Conservation (phyloP, 1,140 invertebrate species). For the Pogonomyrmex barbatus region DNA sequence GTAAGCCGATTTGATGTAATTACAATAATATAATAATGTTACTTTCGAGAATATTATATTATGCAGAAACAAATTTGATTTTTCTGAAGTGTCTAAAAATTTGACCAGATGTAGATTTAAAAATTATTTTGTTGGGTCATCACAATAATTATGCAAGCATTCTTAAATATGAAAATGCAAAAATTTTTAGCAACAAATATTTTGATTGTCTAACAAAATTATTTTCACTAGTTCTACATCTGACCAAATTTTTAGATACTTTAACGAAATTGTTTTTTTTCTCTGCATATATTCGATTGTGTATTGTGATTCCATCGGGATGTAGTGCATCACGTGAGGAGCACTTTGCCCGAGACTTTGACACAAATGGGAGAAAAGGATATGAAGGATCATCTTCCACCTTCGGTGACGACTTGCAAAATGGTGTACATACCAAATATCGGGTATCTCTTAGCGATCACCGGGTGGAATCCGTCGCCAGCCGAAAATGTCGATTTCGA, state of each 20-base stretch:
- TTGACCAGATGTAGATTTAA: no score
- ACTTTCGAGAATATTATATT: background rate
- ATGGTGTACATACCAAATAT: conserved; percentile 93
- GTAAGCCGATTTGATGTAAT: conserved; percentile 84
- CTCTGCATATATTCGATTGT: background rate
- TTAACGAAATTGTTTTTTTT: no score
- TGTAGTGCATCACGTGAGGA: conserved; percentile 56
- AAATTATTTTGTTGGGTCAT: no score
- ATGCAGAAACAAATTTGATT: no score
- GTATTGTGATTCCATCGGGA: background rate
- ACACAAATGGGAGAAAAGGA: conserved; percentile 90
- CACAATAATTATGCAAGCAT: no score
- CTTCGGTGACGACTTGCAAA: conserved; percentile 89
- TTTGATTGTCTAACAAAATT: no score
- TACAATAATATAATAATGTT: background rate
- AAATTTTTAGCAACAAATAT: no score
- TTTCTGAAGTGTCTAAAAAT: no score
- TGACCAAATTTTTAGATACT: no score
- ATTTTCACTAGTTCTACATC: no score
- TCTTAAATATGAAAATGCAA: no score
- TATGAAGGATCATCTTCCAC: conserved; percentile 88
- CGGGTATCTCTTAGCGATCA: conserved; percentile 91
- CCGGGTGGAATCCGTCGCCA: conserved; percentile 87
- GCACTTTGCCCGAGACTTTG: conserved; percentile 87
- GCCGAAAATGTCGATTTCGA: conserved; percentile 87